Evolutionary conservation across 1,140 invertebrate species (phyloP).

Genomic region (Drosophila suzukii): DNA sequence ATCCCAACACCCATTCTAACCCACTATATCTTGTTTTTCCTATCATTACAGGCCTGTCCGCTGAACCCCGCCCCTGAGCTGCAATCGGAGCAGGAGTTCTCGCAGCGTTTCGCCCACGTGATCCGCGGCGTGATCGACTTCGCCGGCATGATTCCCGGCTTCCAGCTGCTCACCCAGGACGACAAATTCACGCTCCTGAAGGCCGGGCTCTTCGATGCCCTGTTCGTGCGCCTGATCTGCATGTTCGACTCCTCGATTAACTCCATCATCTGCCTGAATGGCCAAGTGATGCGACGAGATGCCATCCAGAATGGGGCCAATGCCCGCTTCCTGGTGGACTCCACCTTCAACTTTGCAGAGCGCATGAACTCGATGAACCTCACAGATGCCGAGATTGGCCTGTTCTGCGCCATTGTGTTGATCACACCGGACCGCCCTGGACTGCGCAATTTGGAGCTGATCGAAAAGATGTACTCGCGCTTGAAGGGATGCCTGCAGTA

Average conservation of each 20-base stretch:
- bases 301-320: constrained; percentile 95
- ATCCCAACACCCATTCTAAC: background rate
- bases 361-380: constrained; percentile 95
- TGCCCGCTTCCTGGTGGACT: constrained; percentile 97
- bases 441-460: constrained; percentile 94
- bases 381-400: constrained; percentile 95
- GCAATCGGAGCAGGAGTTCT: constrained; percentile 95
- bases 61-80: constrained; percentile 95
- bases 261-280: constrained; percentile 96
- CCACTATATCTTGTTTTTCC: background rate
- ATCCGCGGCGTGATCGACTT: constrained; percentile 99
- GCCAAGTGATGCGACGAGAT: constrained; percentile 95
- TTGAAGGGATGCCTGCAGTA: constrained; percentile 93
- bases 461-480: constrained; percentile 96
- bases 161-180: constrained; percentile 96
- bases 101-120: constrained; percentile 96
- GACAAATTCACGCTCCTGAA: constrained; percentile 98
- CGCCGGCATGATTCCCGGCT: constrained; percentile 98
- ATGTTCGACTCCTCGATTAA: constrained; percentile 96
- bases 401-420: constrained; percentile 97
- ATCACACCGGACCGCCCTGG: constrained; percentile 97
- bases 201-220: constrained; percentile 96
- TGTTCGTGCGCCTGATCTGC: constrained; percentile 95
- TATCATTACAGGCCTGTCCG: constrained; percentile 80
- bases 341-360: constrained; percentile 98